Conservation (phyloP, 2,797 vertebrate species). For the Crax fasciolata region DNA sequence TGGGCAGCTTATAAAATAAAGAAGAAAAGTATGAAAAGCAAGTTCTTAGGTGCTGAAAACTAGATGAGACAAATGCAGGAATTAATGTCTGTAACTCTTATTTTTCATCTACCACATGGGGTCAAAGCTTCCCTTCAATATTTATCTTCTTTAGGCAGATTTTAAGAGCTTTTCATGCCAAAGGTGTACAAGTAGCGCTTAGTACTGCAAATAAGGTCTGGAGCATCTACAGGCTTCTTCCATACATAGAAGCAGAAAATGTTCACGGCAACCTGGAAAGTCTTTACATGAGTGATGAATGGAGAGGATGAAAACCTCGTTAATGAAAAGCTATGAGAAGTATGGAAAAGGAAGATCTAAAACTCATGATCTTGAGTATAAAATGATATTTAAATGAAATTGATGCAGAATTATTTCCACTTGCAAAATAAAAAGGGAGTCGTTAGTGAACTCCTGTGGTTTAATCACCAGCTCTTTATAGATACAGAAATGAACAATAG, state of each 20-base stretch:
- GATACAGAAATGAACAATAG: not conserved
- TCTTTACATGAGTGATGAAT: not conserved
- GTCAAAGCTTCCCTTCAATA: not conserved
- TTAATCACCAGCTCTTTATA: not conserved
- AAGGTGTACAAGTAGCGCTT: not conserved
- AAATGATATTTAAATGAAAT: not conserved
- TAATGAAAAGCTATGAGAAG: not conserved
- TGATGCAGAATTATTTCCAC: not conserved
- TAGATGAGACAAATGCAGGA: not conserved
- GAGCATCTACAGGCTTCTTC: not conserved
- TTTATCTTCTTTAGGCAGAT: not conserved
- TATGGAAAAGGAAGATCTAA: not conserved
- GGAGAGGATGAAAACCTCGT: not conserved
- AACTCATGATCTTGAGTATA: not conserved
- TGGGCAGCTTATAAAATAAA: not conserved
- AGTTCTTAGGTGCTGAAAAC: not conserved
- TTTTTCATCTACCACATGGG: not conserved
- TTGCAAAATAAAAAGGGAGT: not conserved
- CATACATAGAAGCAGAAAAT: not conserved
- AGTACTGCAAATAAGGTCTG: not conserved
- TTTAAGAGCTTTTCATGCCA: not conserved
- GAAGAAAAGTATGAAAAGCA: not conserved
- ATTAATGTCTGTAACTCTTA: not conserved
- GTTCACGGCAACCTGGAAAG: not conserved
- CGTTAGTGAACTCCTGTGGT: not conserved